Percentiles rank a stretch among this genome's conserved stretches.
Conservation (phyloP, 2,888 invertebrate genomes). For the Oscheius myriophilus region DNA sequence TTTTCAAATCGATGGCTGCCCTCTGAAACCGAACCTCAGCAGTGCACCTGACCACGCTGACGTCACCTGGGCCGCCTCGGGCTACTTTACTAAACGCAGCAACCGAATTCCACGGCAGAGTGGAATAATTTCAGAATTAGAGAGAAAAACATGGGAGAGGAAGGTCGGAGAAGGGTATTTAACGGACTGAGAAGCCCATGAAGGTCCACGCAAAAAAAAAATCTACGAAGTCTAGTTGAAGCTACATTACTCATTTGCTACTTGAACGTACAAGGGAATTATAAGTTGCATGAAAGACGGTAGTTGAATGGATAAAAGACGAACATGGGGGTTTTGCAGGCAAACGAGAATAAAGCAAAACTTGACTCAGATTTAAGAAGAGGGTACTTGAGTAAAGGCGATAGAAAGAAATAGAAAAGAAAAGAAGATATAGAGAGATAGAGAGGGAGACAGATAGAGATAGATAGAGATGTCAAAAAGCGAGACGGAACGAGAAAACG, state of each 20-base stretch:
- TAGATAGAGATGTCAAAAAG: too few relatives aligned
- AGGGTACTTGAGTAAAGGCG: not conserved
- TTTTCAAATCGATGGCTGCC: constrained; percentile 25
- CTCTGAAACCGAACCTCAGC: constrained; percentile 16
- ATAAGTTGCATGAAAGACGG: too few relatives aligned
- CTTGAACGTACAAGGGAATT: too few relatives aligned
- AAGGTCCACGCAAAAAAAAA: too few relatives aligned
- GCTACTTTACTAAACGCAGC: constrained; percentile 21
- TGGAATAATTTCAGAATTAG: not conserved
- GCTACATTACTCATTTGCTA: too few relatives aligned
- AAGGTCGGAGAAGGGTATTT: not conserved
- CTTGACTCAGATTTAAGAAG: not conserved
- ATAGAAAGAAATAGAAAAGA: not conserved
- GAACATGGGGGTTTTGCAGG: not conserved
- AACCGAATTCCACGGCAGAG: not conserved
- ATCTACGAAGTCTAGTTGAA: too few relatives aligned
- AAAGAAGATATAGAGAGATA: too few relatives aligned
- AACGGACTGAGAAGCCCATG: too few relatives aligned
- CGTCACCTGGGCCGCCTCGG: constrained; percentile 16
- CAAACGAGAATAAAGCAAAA: not conserved
- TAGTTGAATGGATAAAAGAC: not conserved
- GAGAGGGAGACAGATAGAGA: too few relatives aligned
- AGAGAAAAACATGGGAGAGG: not conserved
- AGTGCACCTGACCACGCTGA: constrained; percentile 27
- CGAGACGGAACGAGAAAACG: too few relatives aligned